phyloP scores from a whole-genome alignment of 2,113 vertebrate species.

The Pungitius pungitius region DNA sequence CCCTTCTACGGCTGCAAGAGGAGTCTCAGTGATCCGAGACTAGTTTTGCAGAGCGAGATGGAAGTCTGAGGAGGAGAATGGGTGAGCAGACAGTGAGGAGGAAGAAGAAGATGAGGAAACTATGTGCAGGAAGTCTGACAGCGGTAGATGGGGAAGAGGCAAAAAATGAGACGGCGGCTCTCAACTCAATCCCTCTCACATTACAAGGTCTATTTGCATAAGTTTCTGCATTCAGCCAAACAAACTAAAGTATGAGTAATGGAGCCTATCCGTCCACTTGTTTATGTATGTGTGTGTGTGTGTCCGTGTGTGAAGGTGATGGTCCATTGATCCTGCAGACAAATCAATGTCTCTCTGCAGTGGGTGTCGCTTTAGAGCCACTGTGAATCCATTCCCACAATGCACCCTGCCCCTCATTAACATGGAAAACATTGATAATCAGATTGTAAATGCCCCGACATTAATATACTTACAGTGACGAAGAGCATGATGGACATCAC shows the following conservation, averaged over 20 bases:
- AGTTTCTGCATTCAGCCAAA: constrained; percentile 3
- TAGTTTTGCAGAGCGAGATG: constrained; percentile 6
- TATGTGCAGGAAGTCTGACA: constrained; percentile 20
- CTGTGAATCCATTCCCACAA: constrained; percentile 55
- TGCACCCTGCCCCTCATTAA: constrained; percentile 56
- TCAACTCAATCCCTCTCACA: constrained; percentile 22
- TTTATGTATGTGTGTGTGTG: constrained; percentile 6
- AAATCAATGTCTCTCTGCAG: constrained; percentile 59
- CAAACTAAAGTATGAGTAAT: constrained; percentile 4
- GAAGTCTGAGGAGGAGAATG: constrained; percentile 20
- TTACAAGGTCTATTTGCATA: background rate
- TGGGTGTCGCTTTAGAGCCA: constrained; percentile 57
- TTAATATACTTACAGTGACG: constrained; percentile 2
- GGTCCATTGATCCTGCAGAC: constrained; percentile 48
- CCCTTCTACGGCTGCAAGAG: constrained; percentile 55
- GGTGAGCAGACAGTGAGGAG: constrained; percentile 6
- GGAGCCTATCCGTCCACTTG: constrained; percentile 6
- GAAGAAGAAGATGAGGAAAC: background rate
- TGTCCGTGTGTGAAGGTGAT: constrained; percentile 13
- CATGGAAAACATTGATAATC: constrained; percentile 63
- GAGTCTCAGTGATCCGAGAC: constrained; percentile 44
- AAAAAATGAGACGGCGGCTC: background rate
- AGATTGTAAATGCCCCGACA: constrained; percentile 16
- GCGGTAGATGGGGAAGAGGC: constrained; percentile 20
- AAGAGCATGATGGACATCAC: constrained; percentile 16